Percentiles rank a stretch among this genome's conserved stretches.
These are phyloP conservation scores for Scaptomyza flava DNA, from an alignment of 2,888 invertebrate genomes.

Conservation along the genomic window DNA sequence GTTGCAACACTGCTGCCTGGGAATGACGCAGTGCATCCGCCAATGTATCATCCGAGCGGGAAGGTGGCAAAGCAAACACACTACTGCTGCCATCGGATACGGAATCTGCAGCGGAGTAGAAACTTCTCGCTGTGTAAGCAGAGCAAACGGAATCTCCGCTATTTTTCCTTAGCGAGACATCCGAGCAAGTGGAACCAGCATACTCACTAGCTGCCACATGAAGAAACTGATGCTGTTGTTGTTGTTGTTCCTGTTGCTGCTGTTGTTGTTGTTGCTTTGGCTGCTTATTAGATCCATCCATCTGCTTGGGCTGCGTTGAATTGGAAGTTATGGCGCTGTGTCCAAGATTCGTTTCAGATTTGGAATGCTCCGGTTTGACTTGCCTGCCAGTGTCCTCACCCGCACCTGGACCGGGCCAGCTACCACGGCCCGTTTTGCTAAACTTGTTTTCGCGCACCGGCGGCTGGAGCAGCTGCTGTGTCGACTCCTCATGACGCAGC, in stretches of 20 bases:
- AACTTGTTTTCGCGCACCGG: slow-evolving; percentile 88
- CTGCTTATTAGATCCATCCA: slow-evolving; percentile 32
- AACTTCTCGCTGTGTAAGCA: slow-evolving; percentile 85
- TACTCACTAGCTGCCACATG: slow-evolving; percentile 58
- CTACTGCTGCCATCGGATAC: slow-evolving; percentile 61
- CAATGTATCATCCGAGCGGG: slow-evolving; percentile 92
- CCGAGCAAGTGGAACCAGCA: slow-evolving; percentile 73
- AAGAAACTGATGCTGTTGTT: slow-evolving; percentile 61
- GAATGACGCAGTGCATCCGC: slow-evolving; percentile 85
- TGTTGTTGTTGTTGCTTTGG: neutral
- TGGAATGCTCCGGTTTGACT: slow-evolving; percentile 89
- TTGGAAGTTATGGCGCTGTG: slow-evolving; percentile 53
- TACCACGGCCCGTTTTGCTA: slow-evolving; percentile 90
- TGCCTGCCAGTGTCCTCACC: slow-evolving; percentile 48
- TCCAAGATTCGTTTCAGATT: slow-evolving; percentile 90
- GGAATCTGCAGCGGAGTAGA: slow-evolving; percentile 83
- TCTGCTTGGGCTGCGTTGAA: slow-evolving; percentile 17
- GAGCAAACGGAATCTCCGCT: slow-evolving; percentile 86
- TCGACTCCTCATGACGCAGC: slow-evolving; percentile 57
- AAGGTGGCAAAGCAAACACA: slow-evolving; percentile 88
- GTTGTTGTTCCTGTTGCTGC: slow-evolving; percentile 22
- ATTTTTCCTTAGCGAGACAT: slow-evolving; percentile 85
- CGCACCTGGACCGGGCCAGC: slow-evolving; percentile 91
- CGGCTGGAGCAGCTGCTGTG: slow-evolving; percentile 79
- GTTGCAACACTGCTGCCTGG: slow-evolving; percentile 86